Base-by-base conservation (phyloP, 2,797 vertebrate genomes). In the Sebastes iracundus region DNA sequence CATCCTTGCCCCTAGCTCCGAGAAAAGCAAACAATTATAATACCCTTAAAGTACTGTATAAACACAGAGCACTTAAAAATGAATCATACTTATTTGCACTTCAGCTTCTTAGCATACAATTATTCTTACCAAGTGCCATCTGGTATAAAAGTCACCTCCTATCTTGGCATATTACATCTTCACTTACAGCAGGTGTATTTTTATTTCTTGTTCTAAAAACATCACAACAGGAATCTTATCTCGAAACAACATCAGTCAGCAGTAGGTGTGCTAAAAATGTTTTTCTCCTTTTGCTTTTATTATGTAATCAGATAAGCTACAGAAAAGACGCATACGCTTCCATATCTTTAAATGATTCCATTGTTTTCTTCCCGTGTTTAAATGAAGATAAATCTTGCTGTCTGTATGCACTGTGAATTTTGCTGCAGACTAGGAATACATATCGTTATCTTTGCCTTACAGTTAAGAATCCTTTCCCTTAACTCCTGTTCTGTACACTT, bases 11-110 rank as follows among this genome's bases (percentile, higher is more conserved):
- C 71, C 52, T 5, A 52, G 79, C 83, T 32, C 59, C 7, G 16
- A 75, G 77, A 84, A 90, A 84, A 92, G 81, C 82, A 93, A 91
- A 90, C 84, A 90, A 89, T 86, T 85, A 87, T 82, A 88, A 85
- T 88, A 75, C 70, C 61, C 85, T 89, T 87, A 79, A 87, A 85
- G 82, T 72, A 82, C 77, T 85, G 72, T 88, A 81, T 84, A 84
- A 92, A 92, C 82, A 89, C 63, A 77, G 77, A 86, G 71, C 88
- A 80, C 84, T 90, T 91, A 88, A 87, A 89, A 88, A 84, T 90
- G 85, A 92, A 84, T 94, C 87, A 85, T 30, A 81, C 84, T 80
- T 81, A 86, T 91, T 87, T 91, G 82, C 80, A 84, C 82, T 79
- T 85, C 53, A 61, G 80, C 81, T 88, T 89, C 80, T 84, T 79